These are phyloP conservation scores for Wiebesia pumilae DNA, from an alignment of 1,140 invertebrate genomes.

Conservation along the genomic window DNA sequence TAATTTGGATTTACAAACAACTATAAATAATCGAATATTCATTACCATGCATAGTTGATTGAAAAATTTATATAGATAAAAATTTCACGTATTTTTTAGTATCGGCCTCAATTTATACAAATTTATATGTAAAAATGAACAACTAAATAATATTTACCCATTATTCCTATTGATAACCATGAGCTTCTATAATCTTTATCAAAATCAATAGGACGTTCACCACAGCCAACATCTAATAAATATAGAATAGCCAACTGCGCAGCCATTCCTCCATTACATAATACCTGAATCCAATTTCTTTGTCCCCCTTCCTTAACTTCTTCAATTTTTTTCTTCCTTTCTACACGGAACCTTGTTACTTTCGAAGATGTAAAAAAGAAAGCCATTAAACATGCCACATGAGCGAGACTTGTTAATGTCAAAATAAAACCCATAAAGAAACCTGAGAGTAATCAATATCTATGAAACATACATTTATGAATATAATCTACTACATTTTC, in stretches of 20 bases:
- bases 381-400: slow-evolving; percentile 82
- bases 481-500: not conserved
- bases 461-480: slow-evolving; percentile 38
- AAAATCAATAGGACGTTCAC: slow-evolving; percentile 88
- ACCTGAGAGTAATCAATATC: slow-evolving; percentile 71
- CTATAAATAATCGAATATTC: not conserved
- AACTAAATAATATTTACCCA: slow-evolving; percentile 77
- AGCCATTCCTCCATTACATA: slow-evolving; percentile 93
- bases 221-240: slow-evolving; percentile 86
- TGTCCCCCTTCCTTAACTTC: slow-evolving; percentile 92
- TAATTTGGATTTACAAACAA: not conserved
- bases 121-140: not conserved
- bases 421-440: slow-evolving; percentile 86
- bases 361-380: slow-evolving; percentile 90
- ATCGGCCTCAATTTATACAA: too few relatives aligned
- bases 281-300: slow-evolving; percentile 92
- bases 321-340: slow-evolving; percentile 85
- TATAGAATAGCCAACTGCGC: slow-evolving; percentile 86
- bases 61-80: too few relatives aligned
- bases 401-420: slow-evolving; percentile 86
- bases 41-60: too few relatives aligned
- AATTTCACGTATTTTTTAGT: too few relatives aligned
- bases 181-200: slow-evolving; percentile 84
- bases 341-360: slow-evolving; percentile 85
- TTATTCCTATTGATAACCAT: slow-evolving; percentile 86